phyloP scores from a whole-genome alignment of 1,140 invertebrate genomes.

The Pogonognathellus flavescens region DNA sequence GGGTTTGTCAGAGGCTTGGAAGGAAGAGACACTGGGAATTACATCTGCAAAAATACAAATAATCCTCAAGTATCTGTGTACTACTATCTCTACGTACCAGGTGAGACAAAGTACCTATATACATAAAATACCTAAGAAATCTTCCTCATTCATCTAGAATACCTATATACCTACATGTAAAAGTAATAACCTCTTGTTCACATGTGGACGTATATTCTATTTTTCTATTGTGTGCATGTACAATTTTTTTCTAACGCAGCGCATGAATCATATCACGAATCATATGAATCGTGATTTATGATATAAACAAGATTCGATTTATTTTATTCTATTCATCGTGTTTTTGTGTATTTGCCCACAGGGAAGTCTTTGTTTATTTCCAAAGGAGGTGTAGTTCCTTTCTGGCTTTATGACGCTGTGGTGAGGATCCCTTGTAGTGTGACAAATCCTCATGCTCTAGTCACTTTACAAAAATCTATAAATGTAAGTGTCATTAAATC shows the following conservation, averaged over 20 bases:
- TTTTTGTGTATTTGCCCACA: not conserved
- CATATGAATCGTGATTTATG: no score
- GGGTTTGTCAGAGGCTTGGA: slow-evolving; percentile 22
- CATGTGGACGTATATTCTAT: not conserved
- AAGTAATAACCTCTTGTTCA: no score
- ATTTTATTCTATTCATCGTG: not conserved
- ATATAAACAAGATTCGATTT: not conserved
- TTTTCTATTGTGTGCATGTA: no score
- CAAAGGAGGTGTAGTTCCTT: slow-evolving; percentile 31
- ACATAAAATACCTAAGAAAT: no score
- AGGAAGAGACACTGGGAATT: slow-evolving; percentile 58
- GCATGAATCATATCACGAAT: no score
- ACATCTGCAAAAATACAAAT: slow-evolving; percentile 59
- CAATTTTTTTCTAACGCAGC: no score
- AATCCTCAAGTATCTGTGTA: slow-evolving; percentile 46
- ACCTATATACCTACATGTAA: no score
- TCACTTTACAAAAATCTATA: slow-evolving; percentile 58
- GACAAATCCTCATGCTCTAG: slow-evolving; percentile 54
- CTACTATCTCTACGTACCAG: slow-evolving; percentile 62
- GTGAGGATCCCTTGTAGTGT: slow-evolving; percentile 61
- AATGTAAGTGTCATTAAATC: no score
- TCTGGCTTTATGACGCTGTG: slow-evolving; percentile 23
- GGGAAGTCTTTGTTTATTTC: slow-evolving; percentile 56
- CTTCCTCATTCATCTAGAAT: no score
- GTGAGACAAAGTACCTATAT: slow-evolving; percentile 37